Evolutionary conservation across 2,797 vertebrate species (phyloP).

Genomic region (Cheracebus regulus): DNA sequence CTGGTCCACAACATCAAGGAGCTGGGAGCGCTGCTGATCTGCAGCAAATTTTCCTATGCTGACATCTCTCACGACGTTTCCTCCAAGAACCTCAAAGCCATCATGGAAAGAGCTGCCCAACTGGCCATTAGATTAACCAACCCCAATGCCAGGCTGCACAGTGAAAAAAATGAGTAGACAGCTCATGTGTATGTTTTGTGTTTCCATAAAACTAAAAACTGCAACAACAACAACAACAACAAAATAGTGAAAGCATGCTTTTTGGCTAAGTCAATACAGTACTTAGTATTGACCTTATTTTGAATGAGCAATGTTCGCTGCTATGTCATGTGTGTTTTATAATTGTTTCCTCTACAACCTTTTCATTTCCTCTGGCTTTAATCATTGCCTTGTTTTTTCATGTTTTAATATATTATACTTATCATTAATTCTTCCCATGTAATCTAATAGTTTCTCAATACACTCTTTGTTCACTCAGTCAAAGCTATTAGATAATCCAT

Average conservation of each 20-base stretch:
- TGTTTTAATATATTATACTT: neutral
- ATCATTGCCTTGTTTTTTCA: neutral
- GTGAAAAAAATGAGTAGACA: too few species aligned
- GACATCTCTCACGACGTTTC: too few species aligned
- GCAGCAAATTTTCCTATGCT: too few species aligned
- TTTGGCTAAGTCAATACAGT: neutral
- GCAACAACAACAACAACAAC: too few species aligned
- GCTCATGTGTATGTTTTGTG: too few species aligned
- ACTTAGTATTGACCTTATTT: neutral
- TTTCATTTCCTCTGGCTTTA: constrained; percentile 17
- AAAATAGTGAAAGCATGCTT: constrained; percentile 10
- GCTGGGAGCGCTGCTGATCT: too few species aligned
- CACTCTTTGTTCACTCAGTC: neutral
- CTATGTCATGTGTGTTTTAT: neutral
- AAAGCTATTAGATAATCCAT: neutral
- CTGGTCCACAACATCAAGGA: too few species aligned
- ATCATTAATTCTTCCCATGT: neutral
- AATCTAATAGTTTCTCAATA: constrained; percentile 8
- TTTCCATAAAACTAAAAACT: too few species aligned
- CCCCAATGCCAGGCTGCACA: too few species aligned
- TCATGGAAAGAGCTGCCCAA: too few species aligned
- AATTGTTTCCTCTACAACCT: neutral
- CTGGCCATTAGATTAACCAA: too few species aligned
- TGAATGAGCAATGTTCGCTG: neutral
- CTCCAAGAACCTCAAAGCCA: too few species aligned